phyloP scores from a whole-genome alignment of 2,888 invertebrate species.

The Parochlus steinenii region DNA sequence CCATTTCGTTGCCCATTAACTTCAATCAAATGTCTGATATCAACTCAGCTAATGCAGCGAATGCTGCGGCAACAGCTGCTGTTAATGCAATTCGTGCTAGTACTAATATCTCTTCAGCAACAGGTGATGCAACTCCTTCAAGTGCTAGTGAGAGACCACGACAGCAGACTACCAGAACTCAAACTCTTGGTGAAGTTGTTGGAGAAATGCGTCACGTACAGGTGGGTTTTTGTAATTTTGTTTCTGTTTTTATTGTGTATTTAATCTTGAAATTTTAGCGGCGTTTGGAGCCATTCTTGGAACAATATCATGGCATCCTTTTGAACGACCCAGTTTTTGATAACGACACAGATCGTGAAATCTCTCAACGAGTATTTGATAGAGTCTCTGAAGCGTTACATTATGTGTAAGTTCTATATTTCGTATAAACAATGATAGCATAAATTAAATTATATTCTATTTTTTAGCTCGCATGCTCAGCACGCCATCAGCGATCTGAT shows the following conservation, averaged over 20 bases:
- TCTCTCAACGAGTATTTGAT: constrained; percentile 50
- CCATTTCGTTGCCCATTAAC: constrained; percentile 9
- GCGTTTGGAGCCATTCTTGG: constrained; percentile 48
- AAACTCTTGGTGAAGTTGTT: constrained; percentile 25
- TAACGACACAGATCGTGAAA: constrained; percentile 31
- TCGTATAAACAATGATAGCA: no score
- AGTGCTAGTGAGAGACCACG: constrained; percentile 3
- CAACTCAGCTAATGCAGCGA: constrained; percentile 17
- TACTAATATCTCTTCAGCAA: neutral
- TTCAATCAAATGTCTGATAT: neutral
- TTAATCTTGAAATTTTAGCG: no score
- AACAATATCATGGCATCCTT: constrained; percentile 43
- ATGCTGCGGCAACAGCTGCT: constrained; percentile 25
- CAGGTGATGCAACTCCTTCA: constrained; percentile 2
- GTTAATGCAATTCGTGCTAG: constrained; percentile 20
- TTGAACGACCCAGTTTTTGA: constrained; percentile 39
- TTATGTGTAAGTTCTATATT: no score
- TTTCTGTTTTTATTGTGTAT: constrained; percentile 8
- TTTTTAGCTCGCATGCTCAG: constrained; percentile 79
- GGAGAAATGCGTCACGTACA: constrained; percentile 26
- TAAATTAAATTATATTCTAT: no score
- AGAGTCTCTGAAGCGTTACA: constrained; percentile 68
- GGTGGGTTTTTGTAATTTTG: constrained; percentile 9
- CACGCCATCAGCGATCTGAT: constrained; percentile 79
- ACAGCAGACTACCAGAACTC: constrained; percentile 26